Conservation (phyloP, 37 sponge, comb jelly and placozoan species). For the Oopsacas minuta region DNA sequence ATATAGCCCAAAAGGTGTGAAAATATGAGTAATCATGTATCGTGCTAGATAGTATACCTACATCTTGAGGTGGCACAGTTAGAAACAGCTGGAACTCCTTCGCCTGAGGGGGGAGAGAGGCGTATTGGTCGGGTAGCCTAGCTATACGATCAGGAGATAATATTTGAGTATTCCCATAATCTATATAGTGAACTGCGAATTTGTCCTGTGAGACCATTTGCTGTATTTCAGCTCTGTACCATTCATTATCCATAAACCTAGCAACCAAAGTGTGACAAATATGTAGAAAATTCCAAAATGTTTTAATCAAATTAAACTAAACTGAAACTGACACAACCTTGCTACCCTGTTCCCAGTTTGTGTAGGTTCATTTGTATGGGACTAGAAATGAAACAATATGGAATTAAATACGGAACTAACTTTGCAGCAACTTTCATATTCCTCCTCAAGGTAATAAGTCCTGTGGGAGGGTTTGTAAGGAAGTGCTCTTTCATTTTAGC, state of each 20-base stretch:
- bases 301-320: too few species aligned
- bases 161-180: not conserved
- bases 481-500: conserved; percentile 8
- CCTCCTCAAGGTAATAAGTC: not conserved
- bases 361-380: too few species aligned
- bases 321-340: too few species aligned
- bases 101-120: not conserved
- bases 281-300: too few species aligned
- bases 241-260: conserved; percentile 15
- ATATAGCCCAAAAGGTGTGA: too few species aligned
- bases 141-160: not conserved
- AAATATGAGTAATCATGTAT: too few species aligned
- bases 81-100: not conserved
- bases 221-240: conserved; percentile 10
- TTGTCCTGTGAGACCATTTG: not conserved
- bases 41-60: too few species aligned
- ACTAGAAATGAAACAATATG: not conserved
- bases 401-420: not conserved
- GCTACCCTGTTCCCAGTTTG: too few species aligned
- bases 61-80: not conserved
- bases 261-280: too few species aligned
- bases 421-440: conserved; percentile 10
- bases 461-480: not conserved
- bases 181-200: not conserved
- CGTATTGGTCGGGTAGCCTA: not conserved